A percentile compares a stretch with the other conserved stretches of the same genome.
phyloP scores from a whole-genome alignment of 2,113 vertebrate genomes.

The Etia nguti region DNA sequence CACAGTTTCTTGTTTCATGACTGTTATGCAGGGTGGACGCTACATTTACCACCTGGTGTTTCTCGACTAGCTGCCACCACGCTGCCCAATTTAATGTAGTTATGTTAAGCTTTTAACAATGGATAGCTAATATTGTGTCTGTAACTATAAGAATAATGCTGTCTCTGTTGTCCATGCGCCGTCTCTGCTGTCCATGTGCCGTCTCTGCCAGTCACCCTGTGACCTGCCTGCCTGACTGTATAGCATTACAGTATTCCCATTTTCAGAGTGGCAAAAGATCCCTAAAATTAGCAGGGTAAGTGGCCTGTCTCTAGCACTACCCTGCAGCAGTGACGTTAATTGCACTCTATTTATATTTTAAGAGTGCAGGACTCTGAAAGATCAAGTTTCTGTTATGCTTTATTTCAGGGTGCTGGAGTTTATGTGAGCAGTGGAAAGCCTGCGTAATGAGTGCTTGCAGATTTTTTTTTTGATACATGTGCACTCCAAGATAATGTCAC shows the following conservation, averaged over 20 bases:
- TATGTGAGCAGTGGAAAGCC: constrained; percentile 2
- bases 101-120: not conserved
- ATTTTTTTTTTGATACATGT: not conserved
- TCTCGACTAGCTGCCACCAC: not conserved
- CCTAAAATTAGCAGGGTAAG: constrained; percentile 69
- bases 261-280: constrained; percentile 59
- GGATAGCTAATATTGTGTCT: not conserved
- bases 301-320: constrained; percentile 54
- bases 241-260: constrained; percentile 56
- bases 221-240: constrained; percentile 26
- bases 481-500: not conserved
- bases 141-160: constrained; percentile 4
- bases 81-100: not conserved
- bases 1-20: not conserved
- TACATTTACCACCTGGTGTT: not conserved
- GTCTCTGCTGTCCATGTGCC: not conserved
- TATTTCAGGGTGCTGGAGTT: constrained; percentile 30
- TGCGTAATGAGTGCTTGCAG: not conserved
- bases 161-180: not conserved
- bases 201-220: constrained; percentile 20
- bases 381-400: constrained; percentile 69
- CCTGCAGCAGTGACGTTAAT: constrained; percentile 66
- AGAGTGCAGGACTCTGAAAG: constrained; percentile 51
- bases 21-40: not conserved
- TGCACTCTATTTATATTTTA: constrained; percentile 70